Conservation (phyloP, 1,140 invertebrate species). For the Lethrus apterus region DNA sequence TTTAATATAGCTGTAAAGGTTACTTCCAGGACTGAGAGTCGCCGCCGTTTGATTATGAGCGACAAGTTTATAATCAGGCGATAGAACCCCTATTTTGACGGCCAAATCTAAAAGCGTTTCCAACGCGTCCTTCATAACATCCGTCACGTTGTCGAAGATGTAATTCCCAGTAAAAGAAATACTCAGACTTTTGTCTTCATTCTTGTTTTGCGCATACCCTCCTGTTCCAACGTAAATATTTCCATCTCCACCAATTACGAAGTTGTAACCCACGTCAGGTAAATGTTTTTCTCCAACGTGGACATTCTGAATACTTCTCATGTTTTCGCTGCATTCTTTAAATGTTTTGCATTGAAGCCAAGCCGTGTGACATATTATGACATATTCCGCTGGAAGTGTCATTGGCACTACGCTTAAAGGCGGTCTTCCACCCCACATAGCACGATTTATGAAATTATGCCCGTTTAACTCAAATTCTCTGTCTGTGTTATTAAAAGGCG, state of each 20-base stretch:
- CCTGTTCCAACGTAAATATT: slow-evolving; percentile 55
- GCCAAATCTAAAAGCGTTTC: slow-evolving; percentile 36
- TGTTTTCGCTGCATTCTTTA: slow-evolving; percentile 36
- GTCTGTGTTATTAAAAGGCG: no score
- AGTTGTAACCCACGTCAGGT: slow-evolving; percentile 53
- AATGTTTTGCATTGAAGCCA: slow-evolving; percentile 31
- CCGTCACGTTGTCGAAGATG: slow-evolving; percentile 31
- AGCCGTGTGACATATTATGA: slow-evolving; percentile 43
- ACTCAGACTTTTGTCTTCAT: slow-evolving; percentile 42
- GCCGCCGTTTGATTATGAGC: slow-evolving; percentile 40
- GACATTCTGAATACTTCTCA: slow-evolving; percentile 38
- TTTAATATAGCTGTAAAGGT: slow-evolving; percentile 27
- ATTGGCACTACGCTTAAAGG: slow-evolving; percentile 18
- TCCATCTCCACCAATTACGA: slow-evolving; percentile 59
- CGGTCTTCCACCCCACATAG: slow-evolving; percentile 21
- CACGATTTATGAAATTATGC: neutral
- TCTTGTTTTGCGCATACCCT: slow-evolving; percentile 49
- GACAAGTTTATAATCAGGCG: slow-evolving; percentile 38
- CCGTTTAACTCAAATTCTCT: no score
- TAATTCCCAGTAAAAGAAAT: slow-evolving; percentile 45
- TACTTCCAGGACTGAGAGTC: slow-evolving; percentile 28
- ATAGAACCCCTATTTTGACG: slow-evolving; percentile 31
- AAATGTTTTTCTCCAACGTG: slow-evolving; percentile 33
- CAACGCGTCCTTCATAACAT: slow-evolving; percentile 36
- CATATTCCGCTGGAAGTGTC: slow-evolving; percentile 35